These are phyloP conservation scores for Gymnothorax reevesii DNA, from an alignment of 2,797 vertebrate species.

Conservation along the genomic window DNA sequence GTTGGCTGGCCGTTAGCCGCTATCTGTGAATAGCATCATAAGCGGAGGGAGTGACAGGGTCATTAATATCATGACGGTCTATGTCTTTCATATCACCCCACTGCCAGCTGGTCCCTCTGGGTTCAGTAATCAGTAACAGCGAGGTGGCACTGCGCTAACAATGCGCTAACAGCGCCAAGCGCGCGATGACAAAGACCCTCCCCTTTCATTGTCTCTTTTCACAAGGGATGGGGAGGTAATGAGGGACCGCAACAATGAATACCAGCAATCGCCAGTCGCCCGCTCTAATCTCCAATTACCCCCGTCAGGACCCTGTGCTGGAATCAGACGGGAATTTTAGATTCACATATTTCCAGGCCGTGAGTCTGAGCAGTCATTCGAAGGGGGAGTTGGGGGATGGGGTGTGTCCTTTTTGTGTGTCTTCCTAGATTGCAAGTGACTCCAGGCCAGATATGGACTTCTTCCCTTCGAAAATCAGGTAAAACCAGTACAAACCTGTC, in stretches of 20 bases:
- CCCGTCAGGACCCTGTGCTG: background rate
- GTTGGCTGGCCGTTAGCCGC: conserved; percentile 57
- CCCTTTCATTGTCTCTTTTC: background rate
- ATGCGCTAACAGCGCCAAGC: background rate
- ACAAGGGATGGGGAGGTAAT: background rate
- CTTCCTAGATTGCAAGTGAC: background rate
- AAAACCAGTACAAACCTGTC: too few relatives aligned
- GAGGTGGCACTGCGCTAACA: background rate
- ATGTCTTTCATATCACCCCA: conserved; percentile 68
- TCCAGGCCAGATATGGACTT: too few relatives aligned
- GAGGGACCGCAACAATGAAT: background rate
- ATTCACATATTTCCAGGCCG: background rate
- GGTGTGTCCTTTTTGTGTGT: background rate
- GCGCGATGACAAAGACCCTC: background rate
- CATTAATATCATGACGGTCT: conserved; percentile 67
- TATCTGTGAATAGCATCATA: conserved; percentile 68
- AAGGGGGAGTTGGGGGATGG: background rate
- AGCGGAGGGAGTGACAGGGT: conserved; percentile 63
- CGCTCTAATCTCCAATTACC: background rate
- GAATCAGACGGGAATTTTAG: background rate
- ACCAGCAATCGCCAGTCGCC: background rate
- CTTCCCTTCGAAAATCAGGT: too few relatives aligned
- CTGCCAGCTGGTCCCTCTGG: conserved; percentile 61
- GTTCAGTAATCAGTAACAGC: conserved; percentile 50
- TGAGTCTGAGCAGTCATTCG: background rate